Percentiles rank a stretch among this genome's conserved stretches.
Evolutionary conservation across 2,797 vertebrate genomes (phyloP).

Genomic region (Myotis planiceps): DNA sequence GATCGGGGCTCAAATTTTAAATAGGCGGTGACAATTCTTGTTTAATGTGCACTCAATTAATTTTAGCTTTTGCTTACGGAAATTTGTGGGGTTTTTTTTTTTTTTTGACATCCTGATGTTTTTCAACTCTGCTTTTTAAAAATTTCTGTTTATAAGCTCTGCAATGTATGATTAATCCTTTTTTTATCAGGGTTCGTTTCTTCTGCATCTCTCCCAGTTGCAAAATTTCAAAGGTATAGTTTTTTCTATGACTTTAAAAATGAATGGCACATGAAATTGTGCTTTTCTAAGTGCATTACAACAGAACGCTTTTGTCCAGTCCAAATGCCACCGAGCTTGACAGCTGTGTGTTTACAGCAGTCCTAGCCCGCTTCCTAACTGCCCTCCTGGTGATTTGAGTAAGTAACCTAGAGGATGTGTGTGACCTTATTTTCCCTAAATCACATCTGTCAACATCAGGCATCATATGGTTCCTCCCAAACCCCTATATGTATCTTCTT

Average conservation of each 20-base stretch:
- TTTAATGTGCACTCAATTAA: neutral
- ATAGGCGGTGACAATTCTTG: neutral
- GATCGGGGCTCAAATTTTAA: neutral
- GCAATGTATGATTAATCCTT: neutral
- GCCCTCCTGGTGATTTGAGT: neutral
- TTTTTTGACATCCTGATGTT: neutral
- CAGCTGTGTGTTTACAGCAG: neutral
- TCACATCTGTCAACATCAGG: neutral
- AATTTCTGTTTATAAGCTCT: neutral
- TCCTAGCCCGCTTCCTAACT: neutral
- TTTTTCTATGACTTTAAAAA: neutral
- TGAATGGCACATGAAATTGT: neutral
- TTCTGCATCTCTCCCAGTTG: neutral
- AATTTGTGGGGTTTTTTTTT: neutral
- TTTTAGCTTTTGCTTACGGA: neutral
- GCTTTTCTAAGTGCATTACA: neutral
- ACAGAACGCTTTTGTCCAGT: neutral
- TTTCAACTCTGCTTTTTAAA: neutral
- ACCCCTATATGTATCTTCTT: neutral
- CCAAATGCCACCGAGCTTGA: neutral
- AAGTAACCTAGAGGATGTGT: neutral
- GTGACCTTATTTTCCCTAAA: neutral
- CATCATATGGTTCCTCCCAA: accelerated
- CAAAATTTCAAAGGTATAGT: neutral
- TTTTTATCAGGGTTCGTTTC: neutral